These are phyloP conservation scores for Crenichthys baileyi DNA, from an alignment of 2,797 vertebrate species.

Conservation along the genomic window DNA sequence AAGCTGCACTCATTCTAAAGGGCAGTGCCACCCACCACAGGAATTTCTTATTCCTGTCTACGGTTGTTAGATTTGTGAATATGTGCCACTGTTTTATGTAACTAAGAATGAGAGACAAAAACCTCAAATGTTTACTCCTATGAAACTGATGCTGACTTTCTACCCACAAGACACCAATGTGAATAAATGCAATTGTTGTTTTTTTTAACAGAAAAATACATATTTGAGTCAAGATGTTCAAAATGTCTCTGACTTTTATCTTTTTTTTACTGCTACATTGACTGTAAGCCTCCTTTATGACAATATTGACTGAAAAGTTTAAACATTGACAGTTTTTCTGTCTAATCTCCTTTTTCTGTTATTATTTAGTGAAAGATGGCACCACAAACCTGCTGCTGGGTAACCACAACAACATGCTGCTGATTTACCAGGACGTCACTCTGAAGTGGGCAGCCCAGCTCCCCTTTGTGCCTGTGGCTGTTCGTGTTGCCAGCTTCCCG, in stretches of 20 bases:
- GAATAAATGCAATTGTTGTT: slow-evolving; percentile 12
- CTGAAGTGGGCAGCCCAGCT: slow-evolving; percentile 95
- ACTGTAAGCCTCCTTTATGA: not conserved
- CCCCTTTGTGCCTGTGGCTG: slow-evolving; percentile 85
- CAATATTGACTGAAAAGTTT: not conserved
- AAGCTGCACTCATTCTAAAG: slow-evolving; percentile 35
- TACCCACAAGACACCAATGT: slow-evolving; percentile 8
- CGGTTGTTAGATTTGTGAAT: slow-evolving; percentile 44
- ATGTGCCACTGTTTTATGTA: slow-evolving; percentile 28
- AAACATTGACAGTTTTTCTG: not conserved
- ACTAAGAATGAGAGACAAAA: slow-evolving; percentile 33
- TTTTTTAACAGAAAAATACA: not conserved
- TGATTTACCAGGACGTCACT: slow-evolving; percentile 92
- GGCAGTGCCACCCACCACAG: slow-evolving; percentile 49
- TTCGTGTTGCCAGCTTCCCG: slow-evolving; percentile 89
- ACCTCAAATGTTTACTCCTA: slow-evolving; percentile 14
- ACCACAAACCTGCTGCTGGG: slow-evolving; percentile 89
- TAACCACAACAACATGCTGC: slow-evolving; percentile 91
- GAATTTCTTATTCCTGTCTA: slow-evolving; percentile 39
- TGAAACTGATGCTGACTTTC: slow-evolving; percentile 14
- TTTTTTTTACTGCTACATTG: not conserved
- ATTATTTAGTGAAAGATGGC: slow-evolving; percentile 87
- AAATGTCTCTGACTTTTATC: not conserved
- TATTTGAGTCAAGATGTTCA: not conserved
- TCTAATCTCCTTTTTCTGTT: slow-evolving; percentile 15